phyloP scores from a whole-genome alignment of 2,797 vertebrate species.

The Mastacembelus armatus region DNA sequence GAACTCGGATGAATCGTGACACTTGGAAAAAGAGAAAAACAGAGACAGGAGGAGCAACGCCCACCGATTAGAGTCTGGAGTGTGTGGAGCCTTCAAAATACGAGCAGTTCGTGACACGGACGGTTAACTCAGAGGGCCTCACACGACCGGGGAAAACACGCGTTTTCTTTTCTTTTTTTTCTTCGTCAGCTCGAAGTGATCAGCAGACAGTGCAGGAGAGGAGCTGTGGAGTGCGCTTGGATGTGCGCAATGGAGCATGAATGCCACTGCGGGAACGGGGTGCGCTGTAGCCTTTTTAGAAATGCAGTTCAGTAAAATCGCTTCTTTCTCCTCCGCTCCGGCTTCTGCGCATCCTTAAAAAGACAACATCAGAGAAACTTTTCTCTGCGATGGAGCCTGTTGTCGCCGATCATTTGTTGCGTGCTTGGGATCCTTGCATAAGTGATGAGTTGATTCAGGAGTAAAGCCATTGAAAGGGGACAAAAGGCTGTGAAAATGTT shows the following conservation, averaged over 20 bases:
- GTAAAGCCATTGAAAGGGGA: neutral
- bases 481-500: constrained; percentile 7
- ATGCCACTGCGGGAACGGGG: constrained; percentile 50
- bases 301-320: constrained; percentile 16
- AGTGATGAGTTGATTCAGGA: constrained; percentile 38
- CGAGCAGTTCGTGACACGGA: constrained; percentile 55
- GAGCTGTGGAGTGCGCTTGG: constrained; percentile 34
- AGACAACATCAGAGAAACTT: neutral
- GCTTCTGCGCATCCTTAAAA: neutral
- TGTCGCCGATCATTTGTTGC: constrained; percentile 28
- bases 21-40: constrained; percentile 38
- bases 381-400: constrained; percentile 39
- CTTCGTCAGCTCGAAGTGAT: constrained; percentile 24
- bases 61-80: constrained; percentile 59
- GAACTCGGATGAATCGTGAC: constrained; percentile 67
- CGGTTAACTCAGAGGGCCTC: constrained; percentile 40
- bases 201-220: constrained; percentile 6
- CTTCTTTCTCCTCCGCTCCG: neutral
- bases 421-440: constrained; percentile 36
- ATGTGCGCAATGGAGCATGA: constrained; percentile 58
- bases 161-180: neutral
- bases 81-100: constrained; percentile 52
- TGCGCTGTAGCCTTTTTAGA: constrained; percentile 14
- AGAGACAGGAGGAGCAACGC: constrained; percentile 64
- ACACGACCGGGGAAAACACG: constrained; percentile 24